Evolutionary conservation across 2,888 invertebrate species (phyloP), one percentile per base, ranked within the genome.

Genomic region (Podabrus alpinus): DNA sequence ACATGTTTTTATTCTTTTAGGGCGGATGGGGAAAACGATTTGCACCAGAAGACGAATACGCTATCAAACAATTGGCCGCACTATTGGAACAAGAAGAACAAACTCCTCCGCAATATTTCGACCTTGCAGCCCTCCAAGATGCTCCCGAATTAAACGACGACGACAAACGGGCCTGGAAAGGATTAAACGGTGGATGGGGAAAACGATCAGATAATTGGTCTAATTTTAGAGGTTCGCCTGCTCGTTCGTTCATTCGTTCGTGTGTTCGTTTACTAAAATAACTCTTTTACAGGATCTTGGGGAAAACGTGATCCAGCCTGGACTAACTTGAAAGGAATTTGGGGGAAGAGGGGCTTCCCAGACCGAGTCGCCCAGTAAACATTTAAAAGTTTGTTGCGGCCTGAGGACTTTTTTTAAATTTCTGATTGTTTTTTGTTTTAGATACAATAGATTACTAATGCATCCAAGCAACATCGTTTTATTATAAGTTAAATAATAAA

Each of bases 271-370:
- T 69, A 59, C 0, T 19, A 15, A 15, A 29, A 15, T 67, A 15
- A 5, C 4, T 59, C 60, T 67, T 72, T 69, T 78, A 15, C 88
- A 92, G 92, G 93, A 84, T 90, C 92, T 84, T 93, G 93, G 92
- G 94, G 93, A 84, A 94, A 94, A 87, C 90, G 94, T 10, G 93
- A 94, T 83, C 93, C 93, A 11, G 93, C 92, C 85, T 94, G 94
- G 94, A 93, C 92, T 85, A 94, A 94, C 86, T 88, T 94, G 81
- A 92, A 93, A 87, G 94, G 94, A 76, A 91, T 94, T 87, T 94
- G 94, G 94, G 94, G 94, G 82, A 94, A 94, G 86, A 90, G 94
- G 76, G 86, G 87, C 85, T 88, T 81, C 74, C 79, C 80, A 17
- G 81, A 81, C 73, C 79, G 80, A 73, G 76, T 80, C 73, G 77